These are phyloP conservation scores for Oceanodroma tethys DNA, from an alignment of 2,113 vertebrate genomes.

Conservation along the genomic window DNA sequence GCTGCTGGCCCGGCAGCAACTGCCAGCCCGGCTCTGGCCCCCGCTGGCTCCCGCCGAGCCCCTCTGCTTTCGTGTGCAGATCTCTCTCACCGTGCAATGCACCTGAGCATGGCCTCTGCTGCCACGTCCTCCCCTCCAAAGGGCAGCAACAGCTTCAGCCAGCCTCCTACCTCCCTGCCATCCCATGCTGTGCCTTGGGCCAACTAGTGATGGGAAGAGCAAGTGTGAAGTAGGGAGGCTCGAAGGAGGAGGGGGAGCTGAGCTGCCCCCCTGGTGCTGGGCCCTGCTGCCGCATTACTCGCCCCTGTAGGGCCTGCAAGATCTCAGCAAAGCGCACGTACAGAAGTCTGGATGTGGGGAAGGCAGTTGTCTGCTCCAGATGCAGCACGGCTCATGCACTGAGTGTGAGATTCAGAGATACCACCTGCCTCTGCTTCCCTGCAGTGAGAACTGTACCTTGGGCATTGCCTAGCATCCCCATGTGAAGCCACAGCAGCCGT, in stretches of 20 bases:
- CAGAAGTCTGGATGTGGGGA: background rate
- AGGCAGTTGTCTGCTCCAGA: background rate
- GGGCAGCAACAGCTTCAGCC: background rate
- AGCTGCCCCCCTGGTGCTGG: background rate
- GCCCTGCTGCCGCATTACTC: background rate
- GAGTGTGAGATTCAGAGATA: background rate
- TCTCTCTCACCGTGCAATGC: background rate
- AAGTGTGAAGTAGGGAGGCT: background rate
- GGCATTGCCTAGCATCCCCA: background rate
- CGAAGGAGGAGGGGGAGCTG: background rate
- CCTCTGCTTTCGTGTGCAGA: background rate
- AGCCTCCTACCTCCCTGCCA: background rate
- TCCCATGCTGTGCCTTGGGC: background rate
- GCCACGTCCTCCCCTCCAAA: background rate
- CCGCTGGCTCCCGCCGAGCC: background rate
- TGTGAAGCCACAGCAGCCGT: rapidly evolving
- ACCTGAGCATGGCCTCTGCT: rapidly evolving
- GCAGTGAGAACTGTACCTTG: background rate
- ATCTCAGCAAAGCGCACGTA: background rate
- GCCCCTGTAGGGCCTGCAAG: background rate
- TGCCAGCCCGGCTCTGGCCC: background rate
- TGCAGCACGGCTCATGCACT: background rate
- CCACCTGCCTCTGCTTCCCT: background rate
- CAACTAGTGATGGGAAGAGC: background rate
- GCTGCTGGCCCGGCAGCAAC: rapidly evolving